phyloP scores from a whole-genome alignment of 2,113 vertebrate species.

The Corapipo altera region DNA sequence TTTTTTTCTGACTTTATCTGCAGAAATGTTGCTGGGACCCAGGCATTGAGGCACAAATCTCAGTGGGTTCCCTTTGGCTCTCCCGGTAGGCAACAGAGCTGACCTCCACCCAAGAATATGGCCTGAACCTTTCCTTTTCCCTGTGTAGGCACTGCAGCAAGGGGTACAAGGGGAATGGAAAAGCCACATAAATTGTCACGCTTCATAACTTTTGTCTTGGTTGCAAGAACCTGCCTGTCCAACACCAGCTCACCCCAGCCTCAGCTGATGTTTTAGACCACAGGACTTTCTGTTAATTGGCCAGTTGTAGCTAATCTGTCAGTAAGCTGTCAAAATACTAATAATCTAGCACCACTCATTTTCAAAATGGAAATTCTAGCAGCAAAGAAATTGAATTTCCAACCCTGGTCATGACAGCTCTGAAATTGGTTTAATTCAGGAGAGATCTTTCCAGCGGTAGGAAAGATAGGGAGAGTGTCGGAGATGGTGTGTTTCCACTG shows the following conservation, averaged over 20 bases:
- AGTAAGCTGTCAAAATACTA: slow-evolving; percentile 36
- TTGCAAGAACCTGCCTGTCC: not conserved
- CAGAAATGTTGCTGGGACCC: not conserved
- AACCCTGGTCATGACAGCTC: not conserved
- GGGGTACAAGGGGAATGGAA: not conserved
- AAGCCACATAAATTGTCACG: not conserved
- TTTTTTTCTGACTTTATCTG: not conserved
- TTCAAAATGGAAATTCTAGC: not conserved
- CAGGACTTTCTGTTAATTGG: not conserved
- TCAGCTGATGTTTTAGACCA: not conserved
- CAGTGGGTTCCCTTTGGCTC: not conserved
- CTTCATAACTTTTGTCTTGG: not conserved
- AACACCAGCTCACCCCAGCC: not conserved
- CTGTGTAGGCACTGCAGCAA: not conserved
- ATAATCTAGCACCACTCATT: not conserved
- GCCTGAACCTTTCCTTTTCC: not conserved
- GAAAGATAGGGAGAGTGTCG: not conserved
- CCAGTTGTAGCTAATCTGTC: not conserved
- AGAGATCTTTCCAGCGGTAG: not conserved
- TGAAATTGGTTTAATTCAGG: slow-evolving; percentile 22
- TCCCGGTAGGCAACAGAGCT: not conserved
- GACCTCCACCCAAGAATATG: not conserved
- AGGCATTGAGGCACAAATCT: not conserved
- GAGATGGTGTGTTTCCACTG: not conserved
- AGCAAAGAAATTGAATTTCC: slow-evolving; percentile 26